Evolutionary conservation across 2,797 vertebrate genomes (phyloP).

Genomic region (Malurus splendens): DNA sequence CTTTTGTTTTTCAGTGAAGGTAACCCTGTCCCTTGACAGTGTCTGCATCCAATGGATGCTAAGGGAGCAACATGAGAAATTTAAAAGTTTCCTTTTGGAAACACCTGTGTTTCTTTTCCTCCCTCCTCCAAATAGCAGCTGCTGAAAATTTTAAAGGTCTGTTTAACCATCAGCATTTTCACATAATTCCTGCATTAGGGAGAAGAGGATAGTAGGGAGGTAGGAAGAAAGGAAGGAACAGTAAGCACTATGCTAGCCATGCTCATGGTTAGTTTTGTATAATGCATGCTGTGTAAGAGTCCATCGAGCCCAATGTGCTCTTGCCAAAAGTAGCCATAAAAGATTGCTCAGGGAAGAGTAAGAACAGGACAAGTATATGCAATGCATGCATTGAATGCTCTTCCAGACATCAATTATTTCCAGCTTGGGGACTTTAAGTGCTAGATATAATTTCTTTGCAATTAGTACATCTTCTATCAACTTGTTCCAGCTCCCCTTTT

Average conservation of each 20-base stretch:
- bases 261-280: neutral
- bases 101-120: neutral
- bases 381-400: neutral
- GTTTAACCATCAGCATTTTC: neutral
- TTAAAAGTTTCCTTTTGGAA: neutral
- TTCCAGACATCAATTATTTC: neutral
- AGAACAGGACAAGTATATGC: neutral
- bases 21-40: neutral
- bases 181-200: neutral
- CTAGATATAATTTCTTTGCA: neutral
- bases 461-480: neutral
- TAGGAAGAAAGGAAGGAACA: neutral
- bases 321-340: neutral
- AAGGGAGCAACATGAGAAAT: neutral
- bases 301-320: neutral
- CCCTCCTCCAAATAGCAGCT: neutral
- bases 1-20: neutral
- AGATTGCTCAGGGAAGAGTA: neutral
- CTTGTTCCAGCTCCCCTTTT: neutral
- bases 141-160: neutral
- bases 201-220: neutral
- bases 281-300: neutral
- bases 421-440: neutral
- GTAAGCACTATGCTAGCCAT: neutral
- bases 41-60: neutral